Evolutionary conservation across 2,797 vertebrate genomes (phyloP).

Genomic region (Enteromius argenteus): DNA sequence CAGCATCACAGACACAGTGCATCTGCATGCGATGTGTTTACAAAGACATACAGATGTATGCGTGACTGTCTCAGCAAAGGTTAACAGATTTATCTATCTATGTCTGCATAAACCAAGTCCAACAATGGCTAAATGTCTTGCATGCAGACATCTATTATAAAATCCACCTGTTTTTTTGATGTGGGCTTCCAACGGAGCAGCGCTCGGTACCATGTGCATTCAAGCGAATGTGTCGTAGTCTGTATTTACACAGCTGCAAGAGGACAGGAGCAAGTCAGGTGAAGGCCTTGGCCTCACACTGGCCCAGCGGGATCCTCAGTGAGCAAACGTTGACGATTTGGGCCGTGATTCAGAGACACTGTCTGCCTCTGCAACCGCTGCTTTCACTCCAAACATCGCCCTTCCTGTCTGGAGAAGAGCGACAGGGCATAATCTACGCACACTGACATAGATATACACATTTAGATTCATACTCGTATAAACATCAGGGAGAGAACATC

Average conservation of each 20-base stretch:
- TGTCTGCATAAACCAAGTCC: slow-evolving; percentile 17
- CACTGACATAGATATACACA: slow-evolving; percentile 21
- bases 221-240: slow-evolving; percentile 36
- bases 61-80: slow-evolving; percentile 35
- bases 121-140: slow-evolving; percentile 1
- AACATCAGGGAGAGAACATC: slow-evolving; percentile 8
- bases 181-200: neutral
- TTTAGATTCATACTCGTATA: slow-evolving; percentile 6
- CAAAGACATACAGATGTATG: slow-evolving; percentile 18
- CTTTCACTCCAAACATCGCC: slow-evolving; percentile 54
- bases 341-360: slow-evolving; percentile 49
- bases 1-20: neutral
- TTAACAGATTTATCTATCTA: neutral
- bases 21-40: neutral
- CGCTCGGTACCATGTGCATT: slow-evolving; percentile 17
- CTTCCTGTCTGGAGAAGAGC: slow-evolving; percentile 54
- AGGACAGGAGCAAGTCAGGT: slow-evolving; percentile 61
- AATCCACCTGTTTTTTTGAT: slow-evolving; percentile 49
- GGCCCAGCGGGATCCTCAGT: slow-evolving; percentile 42
- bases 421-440: slow-evolving; percentile 15
- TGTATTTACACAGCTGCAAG: slow-evolving; percentile 62
- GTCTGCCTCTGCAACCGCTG: slow-evolving; percentile 37
- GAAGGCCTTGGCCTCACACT: slow-evolving; percentile 53
- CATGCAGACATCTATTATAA: slow-evolving; percentile 46
- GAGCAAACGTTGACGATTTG: slow-evolving; percentile 36